Evolutionary conservation across 1,140 invertebrate species (phyloP), one percentile per base, ranked within the genome.

Genomic region (Eufriesea mexicana): DNA sequence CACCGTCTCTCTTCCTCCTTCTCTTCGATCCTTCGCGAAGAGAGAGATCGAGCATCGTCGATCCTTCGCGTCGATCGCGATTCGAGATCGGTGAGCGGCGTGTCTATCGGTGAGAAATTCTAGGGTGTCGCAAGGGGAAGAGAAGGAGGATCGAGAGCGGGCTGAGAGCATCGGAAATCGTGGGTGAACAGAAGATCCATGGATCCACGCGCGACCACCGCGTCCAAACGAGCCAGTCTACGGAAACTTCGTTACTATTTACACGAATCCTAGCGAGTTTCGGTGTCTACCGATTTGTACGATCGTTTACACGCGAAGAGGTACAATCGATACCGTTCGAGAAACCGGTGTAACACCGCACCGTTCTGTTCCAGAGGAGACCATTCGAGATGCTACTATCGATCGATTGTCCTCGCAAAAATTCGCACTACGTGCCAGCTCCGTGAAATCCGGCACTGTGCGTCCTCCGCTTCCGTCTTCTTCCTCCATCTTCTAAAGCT

Each of bases 381-480:
- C 68, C 64, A 16, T 54, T 79, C 76, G 80, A 62, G 72, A 79
- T 74, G 42, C 79, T 80, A 88, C 74, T 28, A 76, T 85, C 83
- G 83, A 79, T 89, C 84, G 87, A 89, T 89, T 89, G 87, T 89
- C 88, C 87, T 89, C 88, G 86, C 87, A 89, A 86, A 62, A 73
- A 83, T 88, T 85, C 80, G 74, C 66, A 79, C 64, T 49, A 25
- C 20, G 35, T 64, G 62, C 64, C 70, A 70, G 62, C 18, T 72
- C 35, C 57, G 35, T 35, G 1, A 2, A 35, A 35, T 35, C 35
- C 35, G 35, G 35, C 35, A 35, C 35, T 4, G 35, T 35, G 35
- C 35, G 35, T 35, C 35, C 10, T 67, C 49, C 35, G 49, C 18
- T 18, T 18, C 6, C 12, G 18, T 47, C 49, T 70, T 42, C 45